Evolutionary conservation across 2,797 vertebrate genomes (phyloP).

Genomic region (Hyperoplus lanceolatus): DNA sequence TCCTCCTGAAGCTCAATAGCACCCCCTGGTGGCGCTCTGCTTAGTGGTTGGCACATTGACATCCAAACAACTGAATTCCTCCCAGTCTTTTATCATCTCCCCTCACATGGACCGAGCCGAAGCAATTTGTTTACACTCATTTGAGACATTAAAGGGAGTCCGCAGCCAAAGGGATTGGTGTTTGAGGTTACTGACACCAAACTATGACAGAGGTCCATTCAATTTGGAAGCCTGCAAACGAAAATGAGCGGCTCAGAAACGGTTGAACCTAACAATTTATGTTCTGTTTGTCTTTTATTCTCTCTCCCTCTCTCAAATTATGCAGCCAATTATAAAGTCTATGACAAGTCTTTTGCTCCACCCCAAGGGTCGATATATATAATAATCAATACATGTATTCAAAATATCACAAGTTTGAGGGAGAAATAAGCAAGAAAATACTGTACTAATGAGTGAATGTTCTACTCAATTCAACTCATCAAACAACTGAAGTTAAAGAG

Average conservation of each 20-base stretch:
- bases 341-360: constrained; percentile 58
- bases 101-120: constrained; percentile 62
- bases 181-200: constrained; percentile 53
- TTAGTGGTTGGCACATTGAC: constrained; percentile 74
- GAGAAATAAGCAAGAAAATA: not conserved
- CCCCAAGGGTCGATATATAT: constrained; percentile 39
- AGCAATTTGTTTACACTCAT: constrained; percentile 67
- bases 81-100: constrained; percentile 67
- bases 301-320: constrained; percentile 30
- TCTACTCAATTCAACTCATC: constrained; percentile 7
- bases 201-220: constrained; percentile 38
- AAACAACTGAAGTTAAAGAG: constrained; percentile 16
- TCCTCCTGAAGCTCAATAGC: constrained; percentile 89
- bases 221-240: constrained; percentile 39
- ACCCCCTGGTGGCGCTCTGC: constrained; percentile 91
- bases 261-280: constrained; percentile 47
- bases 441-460: constrained; percentile 16
- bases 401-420: not conserved
- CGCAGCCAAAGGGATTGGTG: constrained; percentile 50
- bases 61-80: constrained; percentile 71
- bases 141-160: constrained; percentile 59
- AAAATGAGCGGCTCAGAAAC: constrained; percentile 50
- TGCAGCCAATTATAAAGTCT: constrained; percentile 45
- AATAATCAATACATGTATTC: constrained; percentile 22
- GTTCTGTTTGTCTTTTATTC: not conserved